Conservation (phyloP, 64 coral and sea anemone genomes). For the Porites lutea region DNA sequence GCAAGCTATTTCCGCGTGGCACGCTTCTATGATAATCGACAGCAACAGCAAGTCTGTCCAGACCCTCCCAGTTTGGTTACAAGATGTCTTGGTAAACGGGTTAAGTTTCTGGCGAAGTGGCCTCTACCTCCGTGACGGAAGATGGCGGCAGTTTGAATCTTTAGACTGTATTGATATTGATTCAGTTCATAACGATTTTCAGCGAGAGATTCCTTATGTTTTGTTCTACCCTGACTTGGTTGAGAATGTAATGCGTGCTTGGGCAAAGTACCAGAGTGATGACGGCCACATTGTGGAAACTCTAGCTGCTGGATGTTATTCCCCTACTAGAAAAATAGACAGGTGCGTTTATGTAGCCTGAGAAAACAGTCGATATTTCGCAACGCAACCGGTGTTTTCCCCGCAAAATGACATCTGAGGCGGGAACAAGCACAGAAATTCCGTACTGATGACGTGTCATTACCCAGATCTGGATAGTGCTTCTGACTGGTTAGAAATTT, state of each 20-base stretch:
- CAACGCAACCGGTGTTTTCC: no score
- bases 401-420: no score
- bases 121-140: slow-evolving; percentile 63
- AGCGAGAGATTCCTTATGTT: slow-evolving; percentile 69
- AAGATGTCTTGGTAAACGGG: slow-evolving; percentile 73
- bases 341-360: not conserved
- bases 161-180: slow-evolving; percentile 83
- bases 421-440: no score
- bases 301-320: slow-evolving; percentile 33
- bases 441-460: no score
- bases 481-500: no score
- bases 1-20: slow-evolving; percentile 62
- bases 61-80: slow-evolving; percentile 58
- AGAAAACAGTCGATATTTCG: no score
- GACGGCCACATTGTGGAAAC: slow-evolving; percentile 59
- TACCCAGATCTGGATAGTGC: no score
- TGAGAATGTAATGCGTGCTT: slow-evolving; percentile 61
- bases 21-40: slow-evolving; percentile 66
- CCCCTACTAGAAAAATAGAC: slow-evolving; percentile 34
- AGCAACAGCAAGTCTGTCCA: not conserved
- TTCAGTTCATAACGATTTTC: slow-evolving; percentile 82
- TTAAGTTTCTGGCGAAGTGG: slow-evolving; percentile 85
- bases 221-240: slow-evolving; percentile 81
- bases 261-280: slow-evolving; percentile 52
- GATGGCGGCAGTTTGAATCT: slow-evolving; percentile 82